These are phyloP conservation scores for Barnardius zonarius DNA, from an alignment of 2,113 vertebrate species.

Conservation along the genomic window DNA sequence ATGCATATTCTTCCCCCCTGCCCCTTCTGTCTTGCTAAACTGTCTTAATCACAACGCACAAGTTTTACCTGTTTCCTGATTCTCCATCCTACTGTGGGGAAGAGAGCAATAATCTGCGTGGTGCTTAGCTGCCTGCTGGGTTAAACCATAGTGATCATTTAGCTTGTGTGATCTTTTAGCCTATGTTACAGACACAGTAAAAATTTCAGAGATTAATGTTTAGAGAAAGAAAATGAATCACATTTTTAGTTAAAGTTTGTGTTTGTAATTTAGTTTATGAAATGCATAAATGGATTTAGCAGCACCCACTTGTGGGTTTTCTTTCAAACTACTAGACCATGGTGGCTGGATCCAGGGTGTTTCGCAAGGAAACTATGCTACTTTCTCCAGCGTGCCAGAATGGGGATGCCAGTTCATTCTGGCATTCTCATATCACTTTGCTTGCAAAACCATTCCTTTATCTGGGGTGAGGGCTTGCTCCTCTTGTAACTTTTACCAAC, in stretches of 20 bases:
- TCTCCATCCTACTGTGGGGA: no score
- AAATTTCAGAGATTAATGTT: background rate
- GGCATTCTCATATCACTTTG: background rate
- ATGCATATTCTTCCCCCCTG: background rate
- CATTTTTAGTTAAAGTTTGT: background rate
- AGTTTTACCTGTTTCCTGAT: background rate
- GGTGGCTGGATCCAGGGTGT: background rate
- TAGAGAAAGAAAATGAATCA: background rate
- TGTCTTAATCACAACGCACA: background rate
- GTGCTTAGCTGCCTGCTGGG: background rate
- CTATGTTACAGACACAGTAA: background rate
- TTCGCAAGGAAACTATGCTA: background rate
- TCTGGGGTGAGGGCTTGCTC: fast-evolving
- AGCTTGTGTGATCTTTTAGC: background rate
- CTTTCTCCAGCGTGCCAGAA: background rate
- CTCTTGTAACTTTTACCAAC: background rate
- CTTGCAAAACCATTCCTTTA: background rate
- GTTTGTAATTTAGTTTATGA: background rate
- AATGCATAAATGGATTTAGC: background rate
- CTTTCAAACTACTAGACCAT: no score
- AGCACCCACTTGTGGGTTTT: background rate
- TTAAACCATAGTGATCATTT: background rate
- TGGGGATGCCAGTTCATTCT: background rate
- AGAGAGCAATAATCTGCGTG: background rate
- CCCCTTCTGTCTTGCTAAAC: background rate